Percentiles rank a stretch among this genome's conserved stretches.
Evolutionary conservation across 2,888 invertebrate genomes (phyloP).

Genomic region (Phorcus lineatus): DNA sequence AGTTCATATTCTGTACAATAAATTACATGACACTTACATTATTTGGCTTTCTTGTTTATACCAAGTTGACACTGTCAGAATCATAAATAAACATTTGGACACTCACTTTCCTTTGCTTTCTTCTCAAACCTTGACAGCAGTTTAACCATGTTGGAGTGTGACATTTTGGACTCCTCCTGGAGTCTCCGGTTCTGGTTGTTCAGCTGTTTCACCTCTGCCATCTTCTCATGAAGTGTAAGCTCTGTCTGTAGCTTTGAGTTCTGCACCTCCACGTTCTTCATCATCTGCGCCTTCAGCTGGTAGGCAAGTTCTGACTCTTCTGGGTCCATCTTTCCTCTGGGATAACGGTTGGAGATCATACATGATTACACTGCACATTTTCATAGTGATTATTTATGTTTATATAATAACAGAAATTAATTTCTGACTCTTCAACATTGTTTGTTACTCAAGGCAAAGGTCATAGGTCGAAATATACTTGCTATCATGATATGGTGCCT

Average conservation of each 20-base stretch:
- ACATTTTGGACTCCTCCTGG: conserved; percentile 55
- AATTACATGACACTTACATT: no score
- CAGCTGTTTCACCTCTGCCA: conserved; percentile 54
- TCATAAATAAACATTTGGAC: no score
- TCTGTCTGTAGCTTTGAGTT: conserved; percentile 63
- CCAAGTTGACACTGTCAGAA: no score
- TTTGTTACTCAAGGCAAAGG: no score
- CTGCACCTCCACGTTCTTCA: conserved; percentile 64
- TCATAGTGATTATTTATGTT: no score
- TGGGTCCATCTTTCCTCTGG: conserved; percentile 40
- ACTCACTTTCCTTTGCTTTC: conserved; percentile 64
- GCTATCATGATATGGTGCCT: no score
- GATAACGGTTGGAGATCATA: neutral
- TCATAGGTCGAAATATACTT: no score
- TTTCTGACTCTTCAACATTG: neutral
- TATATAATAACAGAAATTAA: neutral
- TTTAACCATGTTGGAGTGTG: conserved; percentile 57
- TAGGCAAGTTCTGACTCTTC: conserved; percentile 67
- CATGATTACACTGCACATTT: no score
- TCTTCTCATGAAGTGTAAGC: conserved; percentile 60
- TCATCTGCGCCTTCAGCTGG: conserved; percentile 62
- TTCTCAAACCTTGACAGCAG: conserved; percentile 65
- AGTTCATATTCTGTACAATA: no score
- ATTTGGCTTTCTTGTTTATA: no score
- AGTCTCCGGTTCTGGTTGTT: conserved; percentile 52